Percentiles rank a stretch among this genome's conserved stretches.
Evolutionary conservation across 2,113 vertebrate species (phyloP).

Genomic region (Sapajus apella): DNA sequence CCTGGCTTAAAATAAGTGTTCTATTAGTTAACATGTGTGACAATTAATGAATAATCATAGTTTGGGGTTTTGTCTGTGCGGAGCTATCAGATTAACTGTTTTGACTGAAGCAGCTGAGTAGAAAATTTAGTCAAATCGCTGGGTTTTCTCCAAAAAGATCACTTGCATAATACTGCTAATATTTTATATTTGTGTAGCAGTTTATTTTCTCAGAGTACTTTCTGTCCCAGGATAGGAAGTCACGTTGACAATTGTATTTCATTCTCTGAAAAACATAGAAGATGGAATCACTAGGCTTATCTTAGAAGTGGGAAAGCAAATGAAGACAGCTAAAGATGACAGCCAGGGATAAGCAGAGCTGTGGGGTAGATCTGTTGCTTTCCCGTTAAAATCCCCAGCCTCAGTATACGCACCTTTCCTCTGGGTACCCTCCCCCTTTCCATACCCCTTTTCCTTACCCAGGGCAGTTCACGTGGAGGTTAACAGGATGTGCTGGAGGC

Average conservation of each 20-base stretch:
- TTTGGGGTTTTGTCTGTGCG: neutral
- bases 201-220: slow-evolving; percentile 44
- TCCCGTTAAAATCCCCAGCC: neutral
- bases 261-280: neutral
- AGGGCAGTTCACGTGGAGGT: neutral
- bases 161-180: neutral
- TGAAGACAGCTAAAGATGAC: neutral
- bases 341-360: neutral
- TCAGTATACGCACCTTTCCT: neutral
- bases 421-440: neutral
- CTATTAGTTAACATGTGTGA: neutral
- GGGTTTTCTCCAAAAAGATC: neutral
- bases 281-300: neutral
- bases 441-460: rapidly evolving
- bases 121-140: neutral
- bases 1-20: neutral
- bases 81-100: neutral
- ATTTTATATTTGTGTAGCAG: neutral
- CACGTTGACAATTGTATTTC: neutral
- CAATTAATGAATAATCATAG: neutral
- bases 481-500: neutral
- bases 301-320: neutral
- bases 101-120: neutral
- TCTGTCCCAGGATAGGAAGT: neutral
- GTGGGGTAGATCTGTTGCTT: neutral